Evolutionary conservation across 2,113 vertebrate genomes (phyloP).

Genomic region (Apus apus): DNA sequence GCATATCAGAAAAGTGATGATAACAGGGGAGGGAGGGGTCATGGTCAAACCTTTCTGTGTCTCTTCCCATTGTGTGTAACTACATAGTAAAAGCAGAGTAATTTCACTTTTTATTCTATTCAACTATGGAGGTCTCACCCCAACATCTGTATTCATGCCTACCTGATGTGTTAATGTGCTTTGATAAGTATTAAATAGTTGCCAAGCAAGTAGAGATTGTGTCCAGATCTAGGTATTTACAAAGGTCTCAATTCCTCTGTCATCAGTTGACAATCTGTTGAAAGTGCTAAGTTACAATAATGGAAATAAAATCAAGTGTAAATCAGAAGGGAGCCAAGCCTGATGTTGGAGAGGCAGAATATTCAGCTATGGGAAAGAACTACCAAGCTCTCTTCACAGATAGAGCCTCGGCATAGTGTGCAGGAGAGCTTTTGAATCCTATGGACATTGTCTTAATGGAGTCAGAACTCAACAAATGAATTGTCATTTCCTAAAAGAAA

Average conservation of each 20-base stretch:
- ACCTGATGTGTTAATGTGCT: neutral
- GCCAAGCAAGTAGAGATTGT: neutral
- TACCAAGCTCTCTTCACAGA: neutral
- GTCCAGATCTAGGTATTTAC: neutral
- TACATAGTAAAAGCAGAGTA: neutral
- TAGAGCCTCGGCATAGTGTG: neutral
- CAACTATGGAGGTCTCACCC: neutral
- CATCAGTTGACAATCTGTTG: neutral
- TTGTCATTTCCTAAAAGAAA: conserved; percentile 36
- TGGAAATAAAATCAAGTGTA: neutral
- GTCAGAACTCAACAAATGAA: conserved; percentile 7
- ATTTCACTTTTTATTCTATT: neutral
- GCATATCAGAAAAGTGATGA: neutral
- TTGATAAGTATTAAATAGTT: neutral
- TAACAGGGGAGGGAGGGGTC: accelerated
- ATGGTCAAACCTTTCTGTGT: neutral
- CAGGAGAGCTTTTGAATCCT: neutral
- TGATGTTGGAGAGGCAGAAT: neutral
- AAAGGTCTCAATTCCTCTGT: neutral
- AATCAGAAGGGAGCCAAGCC: neutral
- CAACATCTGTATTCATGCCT: neutral
- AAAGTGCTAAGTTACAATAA: neutral
- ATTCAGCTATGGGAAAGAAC: neutral
- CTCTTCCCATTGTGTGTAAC: neutral
- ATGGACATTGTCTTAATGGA: conserved; percentile 23